Evolutionary conservation across 2,888 invertebrate genomes (phyloP).

Genomic region (Acanthococcus lagerstroemiae): DNA sequence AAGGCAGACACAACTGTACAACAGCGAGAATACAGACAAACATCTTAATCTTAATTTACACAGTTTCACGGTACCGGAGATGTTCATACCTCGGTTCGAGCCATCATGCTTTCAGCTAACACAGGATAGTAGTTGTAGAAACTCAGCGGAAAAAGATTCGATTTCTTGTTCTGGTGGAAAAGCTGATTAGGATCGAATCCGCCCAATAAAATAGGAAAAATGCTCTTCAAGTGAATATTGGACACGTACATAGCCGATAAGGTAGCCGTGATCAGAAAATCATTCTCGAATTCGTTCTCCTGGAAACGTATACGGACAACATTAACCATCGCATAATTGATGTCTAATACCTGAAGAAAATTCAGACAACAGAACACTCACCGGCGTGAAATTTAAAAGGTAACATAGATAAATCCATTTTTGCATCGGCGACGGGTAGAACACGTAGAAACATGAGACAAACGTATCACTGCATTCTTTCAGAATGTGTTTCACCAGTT

Average conservation of each 20-base stretch:
- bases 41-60: no score
- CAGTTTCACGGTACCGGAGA: no score
- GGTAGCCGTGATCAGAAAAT: constrained; percentile 20
- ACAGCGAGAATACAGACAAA: no score
- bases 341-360: background rate
- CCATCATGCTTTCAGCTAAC: constrained; percentile 66
- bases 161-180: constrained; percentile 17
- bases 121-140: constrained; percentile 56
- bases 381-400: constrained; percentile 46
- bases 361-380: background rate
- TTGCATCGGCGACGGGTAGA: constrained; percentile 84
- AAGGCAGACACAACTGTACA: no score
- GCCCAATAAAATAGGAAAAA: constrained; percentile 22
- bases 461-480: constrained; percentile 86
- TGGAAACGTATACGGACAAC: background rate
- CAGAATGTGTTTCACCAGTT: constrained; percentile 56
- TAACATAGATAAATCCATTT: constrained; percentile 83
- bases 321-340: background rate
- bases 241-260: constrained; percentile 35
- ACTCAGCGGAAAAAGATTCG: background rate
- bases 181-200: constrained; percentile 20
- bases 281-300: constrained; percentile 13
- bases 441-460: constrained; percentile 86
- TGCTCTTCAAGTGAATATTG: constrained; percentile 9
- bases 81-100: constrained; percentile 48